phyloP scores from a whole-genome alignment of 2,888 invertebrate genomes.

The Eugnorisma glareosa region DNA sequence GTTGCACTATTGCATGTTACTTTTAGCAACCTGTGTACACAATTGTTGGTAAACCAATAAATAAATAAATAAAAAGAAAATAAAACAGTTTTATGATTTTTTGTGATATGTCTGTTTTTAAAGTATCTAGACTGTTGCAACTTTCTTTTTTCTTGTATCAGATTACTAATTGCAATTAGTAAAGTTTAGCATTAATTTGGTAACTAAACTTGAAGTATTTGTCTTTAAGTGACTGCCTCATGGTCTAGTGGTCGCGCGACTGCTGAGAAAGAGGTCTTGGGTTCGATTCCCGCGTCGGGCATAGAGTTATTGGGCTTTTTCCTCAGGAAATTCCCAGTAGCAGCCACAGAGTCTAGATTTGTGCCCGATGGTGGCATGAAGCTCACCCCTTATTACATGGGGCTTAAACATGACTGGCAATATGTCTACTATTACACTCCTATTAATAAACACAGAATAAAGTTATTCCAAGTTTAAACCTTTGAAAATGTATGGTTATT shows the following conservation, averaged over 20 bases:
- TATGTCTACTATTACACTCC: no score
- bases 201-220: background rate
- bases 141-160: background rate
- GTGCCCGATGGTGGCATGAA: background rate
- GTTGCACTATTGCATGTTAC: no score
- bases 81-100: background rate
- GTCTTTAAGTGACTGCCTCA: background rate
- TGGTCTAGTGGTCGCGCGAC: background rate
- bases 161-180: background rate
- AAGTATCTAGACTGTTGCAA: background rate
- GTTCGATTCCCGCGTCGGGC: no score
- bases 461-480: no score
- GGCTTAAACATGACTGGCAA: background rate
- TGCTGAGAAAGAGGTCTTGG: background rate
- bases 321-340: no score
- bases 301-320: no score
- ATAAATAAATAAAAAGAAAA: no score
- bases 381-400: background rate
- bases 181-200: background rate
- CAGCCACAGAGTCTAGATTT: background rate
- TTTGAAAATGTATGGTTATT: no score
- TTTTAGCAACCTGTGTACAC: no score
- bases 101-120: background rate
- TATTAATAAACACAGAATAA: no score
- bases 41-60: no score